phyloP scores from a whole-genome alignment of 2,888 invertebrate genomes.

The Phyto melanocephala region DNA sequence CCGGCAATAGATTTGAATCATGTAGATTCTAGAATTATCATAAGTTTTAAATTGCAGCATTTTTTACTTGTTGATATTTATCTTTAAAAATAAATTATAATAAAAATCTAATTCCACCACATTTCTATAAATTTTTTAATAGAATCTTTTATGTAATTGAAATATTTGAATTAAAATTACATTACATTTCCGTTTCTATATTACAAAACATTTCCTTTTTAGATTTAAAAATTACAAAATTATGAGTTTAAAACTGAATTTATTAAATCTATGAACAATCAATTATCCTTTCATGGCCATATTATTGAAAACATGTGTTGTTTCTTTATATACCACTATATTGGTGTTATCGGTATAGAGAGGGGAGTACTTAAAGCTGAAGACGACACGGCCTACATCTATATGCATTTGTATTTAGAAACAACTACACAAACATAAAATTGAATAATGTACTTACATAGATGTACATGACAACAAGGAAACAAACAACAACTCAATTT shows the following conservation, averaged over 20 bases:
- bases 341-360: not conserved
- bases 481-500: slow-evolving; percentile 60
- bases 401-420: not conserved
- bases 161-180: no score
- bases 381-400: not conserved
- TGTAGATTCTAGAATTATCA: no score
- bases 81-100: no score
- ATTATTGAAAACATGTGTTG: slow-evolving; percentile 51
- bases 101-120: no score
- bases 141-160: no score
- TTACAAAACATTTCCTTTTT: slow-evolving; percentile 43
- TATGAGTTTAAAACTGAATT: not conserved
- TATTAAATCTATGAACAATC: slow-evolving; percentile 4
- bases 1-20: no score
- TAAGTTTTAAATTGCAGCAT: no score
- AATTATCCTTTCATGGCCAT: slow-evolving; percentile 25
- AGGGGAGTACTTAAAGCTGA: not conserved
- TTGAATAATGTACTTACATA: not conserved
- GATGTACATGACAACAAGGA: slow-evolving; percentile 45
- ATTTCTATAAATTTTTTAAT: no score
- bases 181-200: no score
- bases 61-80: no score
- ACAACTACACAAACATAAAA: not conserved
- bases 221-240: slow-evolving; percentile 17
- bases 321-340: not conserved